A percentile compares a stretch with the other conserved stretches of the same genome.
These are phyloP conservation scores for Drosophila aff. DNA, from an alignment of 1,140 invertebrate genomes.

Conservation along the genomic window DNA sequence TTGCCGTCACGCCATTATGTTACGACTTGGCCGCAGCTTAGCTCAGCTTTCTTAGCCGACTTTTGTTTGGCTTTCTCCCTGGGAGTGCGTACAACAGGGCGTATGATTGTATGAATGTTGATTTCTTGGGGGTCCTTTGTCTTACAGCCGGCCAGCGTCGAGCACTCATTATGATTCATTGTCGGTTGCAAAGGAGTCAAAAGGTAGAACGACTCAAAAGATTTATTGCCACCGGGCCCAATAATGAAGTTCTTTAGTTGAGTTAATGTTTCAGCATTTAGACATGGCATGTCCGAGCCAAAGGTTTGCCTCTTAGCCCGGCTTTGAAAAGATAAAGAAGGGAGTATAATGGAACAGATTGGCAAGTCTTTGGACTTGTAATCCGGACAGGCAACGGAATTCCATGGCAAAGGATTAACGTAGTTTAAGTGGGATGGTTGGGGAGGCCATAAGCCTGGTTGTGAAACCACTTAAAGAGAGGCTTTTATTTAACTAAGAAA, in stretches of 20 bases:
- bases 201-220: slow-evolving; percentile 71
- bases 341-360: slow-evolving; percentile 15
- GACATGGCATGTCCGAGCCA: slow-evolving; percentile 26
- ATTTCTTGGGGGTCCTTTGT: slow-evolving; percentile 43
- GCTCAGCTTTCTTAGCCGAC: slow-evolving; percentile 33
- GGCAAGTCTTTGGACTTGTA: slow-evolving; percentile 21
- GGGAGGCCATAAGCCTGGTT: slow-evolving; percentile 1
- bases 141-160: slow-evolving; percentile 11
- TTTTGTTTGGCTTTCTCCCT: slow-evolving; percentile 4
- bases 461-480: neutral
- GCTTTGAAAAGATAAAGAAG: neutral
- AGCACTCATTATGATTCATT: slow-evolving; percentile 77
- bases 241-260: slow-evolving; percentile 74
- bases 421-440: neutral
- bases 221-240: slow-evolving; percentile 57
- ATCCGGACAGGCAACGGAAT: slow-evolving; percentile 12
- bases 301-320: slow-evolving; percentile 15
- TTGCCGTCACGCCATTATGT: slow-evolving; percentile 75
- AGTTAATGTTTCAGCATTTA: slow-evolving; percentile 73
- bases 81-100: slow-evolving; percentile 37
- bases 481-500: slow-evolving; percentile 8
- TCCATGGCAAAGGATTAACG: slow-evolving; percentile 22
- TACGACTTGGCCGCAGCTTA: slow-evolving; percentile 59
- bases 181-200: slow-evolving; percentile 59
- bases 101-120: slow-evolving; percentile 46